Evolutionary conservation across 2,113 vertebrate species (phyloP).

Genomic region (Chloropsis cyanopogon): DNA sequence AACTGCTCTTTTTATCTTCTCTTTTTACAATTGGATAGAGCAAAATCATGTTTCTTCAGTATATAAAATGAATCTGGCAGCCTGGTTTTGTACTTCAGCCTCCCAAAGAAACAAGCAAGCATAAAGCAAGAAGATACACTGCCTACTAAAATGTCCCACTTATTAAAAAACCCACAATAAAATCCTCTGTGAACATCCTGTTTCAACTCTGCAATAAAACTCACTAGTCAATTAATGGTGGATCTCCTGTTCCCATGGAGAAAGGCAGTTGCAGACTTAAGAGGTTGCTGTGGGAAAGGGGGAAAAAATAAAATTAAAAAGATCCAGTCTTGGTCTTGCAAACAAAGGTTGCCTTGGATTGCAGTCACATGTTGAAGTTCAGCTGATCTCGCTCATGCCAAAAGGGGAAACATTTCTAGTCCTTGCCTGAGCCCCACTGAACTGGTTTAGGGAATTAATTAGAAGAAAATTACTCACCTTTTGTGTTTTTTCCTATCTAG

Average conservation of each 20-base stretch:
- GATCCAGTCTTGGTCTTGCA: constrained; percentile 25
- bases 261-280: not conserved
- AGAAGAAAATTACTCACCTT: not conserved
- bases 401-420: constrained; percentile 26
- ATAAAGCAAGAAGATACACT: constrained; percentile 30
- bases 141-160: not conserved
- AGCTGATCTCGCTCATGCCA: constrained; percentile 25
- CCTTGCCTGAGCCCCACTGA: constrained; percentile 42
- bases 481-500: not conserved
- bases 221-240: not conserved
- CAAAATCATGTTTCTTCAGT: constrained; percentile 10
- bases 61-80: not conserved
- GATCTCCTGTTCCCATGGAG: constrained; percentile 45
- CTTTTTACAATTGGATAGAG: not conserved
- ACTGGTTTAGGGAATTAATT: constrained; percentile 44
- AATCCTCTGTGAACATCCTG: not conserved
- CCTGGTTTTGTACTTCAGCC: not conserved
- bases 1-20: not conserved
- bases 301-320: constrained; percentile 1
- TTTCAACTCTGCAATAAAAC: not conserved
- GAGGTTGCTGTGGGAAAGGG: constrained; percentile 41
- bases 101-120: not conserved
- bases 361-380: constrained; percentile 49
- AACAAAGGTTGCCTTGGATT: constrained; percentile 63
- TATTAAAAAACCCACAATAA: not conserved